Conservation (phyloP, 2,113 vertebrate species). For the Psilopogon haemacephalus region DNA sequence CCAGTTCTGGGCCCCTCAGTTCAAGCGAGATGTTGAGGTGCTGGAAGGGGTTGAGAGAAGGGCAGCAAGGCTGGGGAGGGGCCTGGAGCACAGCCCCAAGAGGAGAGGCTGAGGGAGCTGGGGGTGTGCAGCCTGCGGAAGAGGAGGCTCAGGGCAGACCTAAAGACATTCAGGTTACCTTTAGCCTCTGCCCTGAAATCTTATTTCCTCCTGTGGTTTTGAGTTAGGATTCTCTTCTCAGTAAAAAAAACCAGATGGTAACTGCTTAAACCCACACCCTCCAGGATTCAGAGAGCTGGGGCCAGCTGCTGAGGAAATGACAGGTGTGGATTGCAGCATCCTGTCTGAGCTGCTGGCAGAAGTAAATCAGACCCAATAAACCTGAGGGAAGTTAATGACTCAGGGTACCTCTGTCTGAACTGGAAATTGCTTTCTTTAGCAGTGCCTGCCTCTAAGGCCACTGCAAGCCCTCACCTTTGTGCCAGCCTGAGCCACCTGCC, state of each 20-base stretch:
- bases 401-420: background rate
- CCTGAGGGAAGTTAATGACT: background rate
- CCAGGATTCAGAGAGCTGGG: background rate
- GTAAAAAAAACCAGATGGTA: background rate
- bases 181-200: background rate
- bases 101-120: no score
- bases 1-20: no score
- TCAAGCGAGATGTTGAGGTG: no score
- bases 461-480: rapidly evolving
- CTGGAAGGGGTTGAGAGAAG: no score
- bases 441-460: background rate
- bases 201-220: background rate
- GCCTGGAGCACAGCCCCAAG: no score
- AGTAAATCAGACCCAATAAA: background rate
- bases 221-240: background rate
- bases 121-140: no score
- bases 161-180: background rate
- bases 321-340: background rate
- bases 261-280: rapidly evolving
- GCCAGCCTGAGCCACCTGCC: background rate
- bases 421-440: background rate
- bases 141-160: no score
- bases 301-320: background rate
- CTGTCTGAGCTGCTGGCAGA: background rate
- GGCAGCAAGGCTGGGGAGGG: no score